Evolutionary conservation across 1,140 invertebrate genomes (phyloP).

Genomic region (Drosophila ogumai): DNA sequence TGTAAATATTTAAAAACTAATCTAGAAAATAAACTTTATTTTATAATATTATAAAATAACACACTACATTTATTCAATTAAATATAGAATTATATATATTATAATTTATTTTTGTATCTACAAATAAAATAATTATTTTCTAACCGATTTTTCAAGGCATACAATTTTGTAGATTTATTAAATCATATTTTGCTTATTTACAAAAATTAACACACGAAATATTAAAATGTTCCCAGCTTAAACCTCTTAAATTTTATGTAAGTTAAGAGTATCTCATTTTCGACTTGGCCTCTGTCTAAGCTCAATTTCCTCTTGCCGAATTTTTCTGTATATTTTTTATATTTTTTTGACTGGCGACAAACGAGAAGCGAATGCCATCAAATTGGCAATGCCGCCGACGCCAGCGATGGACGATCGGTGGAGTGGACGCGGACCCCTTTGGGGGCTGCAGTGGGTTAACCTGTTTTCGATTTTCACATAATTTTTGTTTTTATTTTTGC

Average conservation of each 20-base stretch:
- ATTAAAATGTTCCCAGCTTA: neutral
- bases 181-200: too few relatives aligned
- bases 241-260: too few relatives aligned
- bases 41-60: too few relatives aligned
- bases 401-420: constrained; percentile 60
- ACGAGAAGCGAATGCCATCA: constrained; percentile 59
- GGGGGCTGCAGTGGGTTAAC: constrained; percentile 59
- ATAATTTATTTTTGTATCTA: too few relatives aligned
- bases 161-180: too few relatives aligned
- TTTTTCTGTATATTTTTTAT: neutral
- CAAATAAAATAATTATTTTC: too few relatives aligned
- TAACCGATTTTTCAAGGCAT: too few relatives aligned
- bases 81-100: too few relatives aligned
- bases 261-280: neutral
- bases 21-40: too few relatives aligned
- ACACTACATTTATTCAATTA: too few relatives aligned
- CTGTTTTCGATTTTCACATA: constrained; percentile 62
- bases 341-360: constrained; percentile 48
- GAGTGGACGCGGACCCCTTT: constrained; percentile 14
- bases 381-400: constrained; percentile 78
- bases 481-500: constrained; percentile 17
- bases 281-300: neutral
- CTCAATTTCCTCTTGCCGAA: constrained; percentile 30
- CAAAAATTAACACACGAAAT: neutral
- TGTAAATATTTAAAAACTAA: too few relatives aligned